A percentile compares a stretch with the other conserved stretches of the same genome.
Conservation (phyloP, 2,888 invertebrate genomes). For the Caprella mutica region DNA sequence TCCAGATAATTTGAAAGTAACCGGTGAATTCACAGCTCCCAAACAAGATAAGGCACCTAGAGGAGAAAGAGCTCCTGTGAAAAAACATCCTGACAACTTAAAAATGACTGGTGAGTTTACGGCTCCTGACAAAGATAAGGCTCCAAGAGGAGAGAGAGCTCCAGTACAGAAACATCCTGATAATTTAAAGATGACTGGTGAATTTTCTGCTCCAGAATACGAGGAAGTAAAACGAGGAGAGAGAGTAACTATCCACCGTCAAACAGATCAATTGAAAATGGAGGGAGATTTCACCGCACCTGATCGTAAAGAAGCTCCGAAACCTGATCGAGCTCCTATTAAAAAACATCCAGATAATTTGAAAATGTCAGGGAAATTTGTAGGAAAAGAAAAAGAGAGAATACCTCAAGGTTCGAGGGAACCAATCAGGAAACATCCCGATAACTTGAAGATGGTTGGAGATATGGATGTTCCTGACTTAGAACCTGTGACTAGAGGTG, state of each 20-base stretch:
- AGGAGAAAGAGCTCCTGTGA: constrained; percentile 19
- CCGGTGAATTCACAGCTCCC: constrained; percentile 40
- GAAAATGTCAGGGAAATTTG: constrained; percentile 46
- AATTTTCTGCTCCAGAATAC: constrained; percentile 38
- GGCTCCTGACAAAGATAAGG: constrained; percentile 6
- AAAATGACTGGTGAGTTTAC: constrained; percentile 23
- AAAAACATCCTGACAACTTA: constrained; percentile 27
- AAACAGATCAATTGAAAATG: constrained; percentile 49
- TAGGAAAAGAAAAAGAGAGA: constrained; percentile 40
- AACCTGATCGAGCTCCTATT: constrained; percentile 25
- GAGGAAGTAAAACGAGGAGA: constrained; percentile 38
- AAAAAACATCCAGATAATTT: constrained; percentile 25
- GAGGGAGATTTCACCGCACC: constrained; percentile 48
- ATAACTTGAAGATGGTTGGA: constrained; percentile 38
- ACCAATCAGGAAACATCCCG: constrained; percentile 28
- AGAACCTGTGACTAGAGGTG: constrained; percentile 36
- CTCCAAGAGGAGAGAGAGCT: constrained; percentile 37
- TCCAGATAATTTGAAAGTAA: constrained; percentile 29
- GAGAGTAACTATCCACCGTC: constrained; percentile 42
- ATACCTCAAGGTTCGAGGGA: constrained; percentile 35
- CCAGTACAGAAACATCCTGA: constrained; percentile 17
- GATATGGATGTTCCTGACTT: constrained; percentile 41
- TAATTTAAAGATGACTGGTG: constrained; percentile 24
- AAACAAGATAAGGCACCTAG: constrained; percentile 9
- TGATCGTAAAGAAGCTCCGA: neutral